Conservation (phyloP, 2,797 vertebrate genomes). For the Triplophysa bombifrons region DNA sequence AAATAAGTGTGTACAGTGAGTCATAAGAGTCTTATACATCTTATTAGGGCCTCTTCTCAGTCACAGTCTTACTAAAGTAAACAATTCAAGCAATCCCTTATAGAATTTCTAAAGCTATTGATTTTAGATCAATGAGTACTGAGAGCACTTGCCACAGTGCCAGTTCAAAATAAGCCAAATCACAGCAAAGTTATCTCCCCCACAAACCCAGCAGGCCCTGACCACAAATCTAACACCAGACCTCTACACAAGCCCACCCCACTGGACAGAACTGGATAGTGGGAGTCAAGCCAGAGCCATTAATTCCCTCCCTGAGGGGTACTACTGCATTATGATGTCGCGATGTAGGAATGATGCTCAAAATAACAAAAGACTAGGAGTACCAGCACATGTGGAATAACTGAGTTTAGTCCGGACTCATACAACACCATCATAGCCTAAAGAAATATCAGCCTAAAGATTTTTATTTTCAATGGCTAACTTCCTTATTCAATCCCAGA, state of each 20-base stretch:
- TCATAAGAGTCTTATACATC: conserved; percentile 15
- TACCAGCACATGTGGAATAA: neutral
- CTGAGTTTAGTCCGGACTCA: neutral
- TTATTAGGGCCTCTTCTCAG: neutral
- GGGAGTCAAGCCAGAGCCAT: conserved; percentile 65
- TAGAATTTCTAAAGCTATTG: too few species aligned
- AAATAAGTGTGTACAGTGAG: conserved; percentile 13
- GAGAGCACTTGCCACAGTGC: neutral
- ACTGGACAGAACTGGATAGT: conserved; percentile 70
- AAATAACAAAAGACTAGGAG: too few species aligned
- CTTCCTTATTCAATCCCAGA: too few species aligned
- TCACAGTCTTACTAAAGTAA: neutral
- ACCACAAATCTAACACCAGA: conserved; percentile 15
- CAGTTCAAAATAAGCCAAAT: neutral
- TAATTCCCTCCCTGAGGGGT: conserved; percentile 38
- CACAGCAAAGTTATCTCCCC: neutral
- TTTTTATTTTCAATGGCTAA: neutral
- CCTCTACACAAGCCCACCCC: conserved; percentile 57
- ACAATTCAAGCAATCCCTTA: neutral
- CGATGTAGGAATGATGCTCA: too few species aligned
- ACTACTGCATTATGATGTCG: conserved; percentile 1
- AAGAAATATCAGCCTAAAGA: neutral
- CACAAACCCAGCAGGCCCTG: conserved; percentile 7
- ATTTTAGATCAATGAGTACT: too few species aligned
- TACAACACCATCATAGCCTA: neutral